Evolutionary conservation across 92 coral and sea anemone genomes (phyloP).

Genomic region (Epizoanthus rinbou): DNA sequence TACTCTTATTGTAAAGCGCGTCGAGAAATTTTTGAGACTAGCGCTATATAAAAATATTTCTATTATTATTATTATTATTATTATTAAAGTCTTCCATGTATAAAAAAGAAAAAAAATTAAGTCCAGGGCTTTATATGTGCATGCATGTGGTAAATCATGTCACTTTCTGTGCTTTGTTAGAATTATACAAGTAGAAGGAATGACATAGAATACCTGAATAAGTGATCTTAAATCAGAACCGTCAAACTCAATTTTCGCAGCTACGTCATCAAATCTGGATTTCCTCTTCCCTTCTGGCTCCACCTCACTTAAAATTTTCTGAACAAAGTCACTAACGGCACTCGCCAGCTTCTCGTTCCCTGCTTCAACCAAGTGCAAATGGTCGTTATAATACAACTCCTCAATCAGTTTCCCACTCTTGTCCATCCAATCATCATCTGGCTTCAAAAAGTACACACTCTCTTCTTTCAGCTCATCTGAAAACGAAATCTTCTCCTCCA

Average conservation of each 20-base stretch:
- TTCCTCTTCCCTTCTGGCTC: conserved; percentile 42
- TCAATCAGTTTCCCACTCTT: conserved; percentile 78
- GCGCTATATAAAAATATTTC: too few species aligned
- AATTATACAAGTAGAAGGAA: neutral
- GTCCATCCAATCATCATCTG: conserved; percentile 90
- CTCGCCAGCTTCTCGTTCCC: conserved; percentile 94
- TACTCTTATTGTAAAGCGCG: too few species aligned
- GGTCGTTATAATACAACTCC: conserved; percentile 78
- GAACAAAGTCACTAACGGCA: conserved; percentile 66
- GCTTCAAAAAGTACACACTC: conserved; percentile 80
- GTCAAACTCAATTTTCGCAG: conserved; percentile 29
- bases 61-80: too few species aligned
- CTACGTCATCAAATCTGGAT: conserved; percentile 33
- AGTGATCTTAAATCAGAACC: conserved; percentile 30
- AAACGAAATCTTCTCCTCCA: conserved; percentile 83
- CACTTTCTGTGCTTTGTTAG: neutral
- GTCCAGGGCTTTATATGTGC: neutral
- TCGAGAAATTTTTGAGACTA: too few species aligned
- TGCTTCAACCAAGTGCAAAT: conserved; percentile 85
- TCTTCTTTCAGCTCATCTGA: conserved; percentile 79
- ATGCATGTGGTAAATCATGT: neutral
- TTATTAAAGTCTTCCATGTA: too few species aligned
- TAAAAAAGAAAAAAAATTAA: too few species aligned
- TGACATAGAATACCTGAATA: conserved; percentile 30
- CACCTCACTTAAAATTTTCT: conserved; percentile 59